A percentile compares a stretch with the other conserved stretches of the same genome.
These are phyloP conservation scores for Sebastes fasciatus DNA, from an alignment of 2,113 vertebrate species.

Conservation along the genomic window DNA sequence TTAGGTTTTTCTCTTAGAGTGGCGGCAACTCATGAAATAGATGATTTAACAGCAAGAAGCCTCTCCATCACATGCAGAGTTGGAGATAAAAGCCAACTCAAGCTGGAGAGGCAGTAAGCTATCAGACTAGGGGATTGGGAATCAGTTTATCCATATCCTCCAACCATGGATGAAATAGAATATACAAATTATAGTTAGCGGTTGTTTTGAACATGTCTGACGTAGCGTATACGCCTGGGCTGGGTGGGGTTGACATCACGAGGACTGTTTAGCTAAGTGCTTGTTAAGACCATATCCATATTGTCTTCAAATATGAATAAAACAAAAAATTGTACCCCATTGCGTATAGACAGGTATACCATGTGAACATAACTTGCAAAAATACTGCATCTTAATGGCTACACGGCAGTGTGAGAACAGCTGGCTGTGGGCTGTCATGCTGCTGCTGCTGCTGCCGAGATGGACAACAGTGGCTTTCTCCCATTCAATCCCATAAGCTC, in stretches of 20 bases:
- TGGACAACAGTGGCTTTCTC: slow-evolving; percentile 68
- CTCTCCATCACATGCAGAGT: slow-evolving; percentile 64
- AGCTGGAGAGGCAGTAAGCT: slow-evolving; percentile 41
- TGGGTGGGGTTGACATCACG: background rate
- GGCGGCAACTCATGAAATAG: slow-evolving; percentile 70
- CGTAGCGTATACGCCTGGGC: background rate
- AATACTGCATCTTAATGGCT: background rate
- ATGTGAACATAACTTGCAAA: background rate
- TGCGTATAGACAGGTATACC: background rate
- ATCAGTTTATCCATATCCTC: slow-evolving; percentile 32
- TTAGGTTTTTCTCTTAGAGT: slow-evolving; percentile 47
- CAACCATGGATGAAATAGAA: slow-evolving; percentile 6
- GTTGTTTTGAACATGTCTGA: slow-evolving; percentile 9
- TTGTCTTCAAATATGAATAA: background rate
- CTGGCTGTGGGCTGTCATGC: slow-evolving; percentile 32
- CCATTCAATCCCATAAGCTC: slow-evolving; percentile 75
- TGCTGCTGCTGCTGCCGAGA: slow-evolving; percentile 43
- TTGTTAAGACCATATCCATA: background rate
- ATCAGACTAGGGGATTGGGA: slow-evolving; percentile 28
- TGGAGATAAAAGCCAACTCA: slow-evolving; percentile 57
- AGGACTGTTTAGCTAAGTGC: background rate
- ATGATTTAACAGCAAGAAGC: slow-evolving; percentile 78
- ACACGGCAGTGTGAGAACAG: slow-evolving; percentile 29
- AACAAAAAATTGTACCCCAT: background rate
- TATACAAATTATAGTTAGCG: background rate